phyloP scores from a whole-genome alignment of 2,888 invertebrate species.

The Andrena trimmerana region DNA sequence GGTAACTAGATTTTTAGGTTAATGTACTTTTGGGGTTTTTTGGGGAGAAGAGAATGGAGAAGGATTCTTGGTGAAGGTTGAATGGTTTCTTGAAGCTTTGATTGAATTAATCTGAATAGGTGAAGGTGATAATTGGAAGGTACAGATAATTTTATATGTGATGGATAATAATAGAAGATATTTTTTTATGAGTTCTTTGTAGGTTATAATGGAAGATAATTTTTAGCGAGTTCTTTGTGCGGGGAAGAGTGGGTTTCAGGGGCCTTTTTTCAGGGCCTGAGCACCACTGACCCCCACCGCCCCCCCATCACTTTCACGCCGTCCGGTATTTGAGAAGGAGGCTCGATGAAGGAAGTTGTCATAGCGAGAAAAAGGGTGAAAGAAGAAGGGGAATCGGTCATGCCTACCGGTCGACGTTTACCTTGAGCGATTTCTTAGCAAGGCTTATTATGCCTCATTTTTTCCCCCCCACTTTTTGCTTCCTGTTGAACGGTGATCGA shows the following conservation, averaged over 20 bases:
- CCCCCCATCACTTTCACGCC: conserved; percentile 74
- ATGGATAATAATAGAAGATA: too few species aligned
- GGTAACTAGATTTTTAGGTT: too few species aligned
- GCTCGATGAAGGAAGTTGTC: conserved; percentile 70
- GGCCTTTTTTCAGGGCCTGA: conserved; percentile 64
- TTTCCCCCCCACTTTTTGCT: conserved; percentile 7
- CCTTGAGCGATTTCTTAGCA: conserved; percentile 69
- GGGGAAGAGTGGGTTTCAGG: too few species aligned
- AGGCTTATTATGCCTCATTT: conserved; percentile 51
- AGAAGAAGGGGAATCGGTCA: conserved; percentile 70
- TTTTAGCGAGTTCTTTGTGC: neutral
- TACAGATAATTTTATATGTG: too few species aligned
- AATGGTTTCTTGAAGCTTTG: too few species aligned
- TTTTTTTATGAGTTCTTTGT: too few species aligned
- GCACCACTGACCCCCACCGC: conserved; percentile 73
- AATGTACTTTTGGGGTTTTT: too few species aligned
- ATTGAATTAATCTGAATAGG: too few species aligned
- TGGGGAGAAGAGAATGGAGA: too few species aligned
- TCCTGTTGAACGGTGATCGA: conserved; percentile 21
- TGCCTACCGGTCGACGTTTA: conserved; percentile 73
- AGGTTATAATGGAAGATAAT: neutral
- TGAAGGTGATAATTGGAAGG: too few species aligned
- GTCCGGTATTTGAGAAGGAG: conserved; percentile 68
- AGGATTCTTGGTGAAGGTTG: too few species aligned
- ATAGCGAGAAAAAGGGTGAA: conserved; percentile 65